Base-by-base conservation (phyloP, 2,113 vertebrate species). In the Vulpes lagopus region DNA sequence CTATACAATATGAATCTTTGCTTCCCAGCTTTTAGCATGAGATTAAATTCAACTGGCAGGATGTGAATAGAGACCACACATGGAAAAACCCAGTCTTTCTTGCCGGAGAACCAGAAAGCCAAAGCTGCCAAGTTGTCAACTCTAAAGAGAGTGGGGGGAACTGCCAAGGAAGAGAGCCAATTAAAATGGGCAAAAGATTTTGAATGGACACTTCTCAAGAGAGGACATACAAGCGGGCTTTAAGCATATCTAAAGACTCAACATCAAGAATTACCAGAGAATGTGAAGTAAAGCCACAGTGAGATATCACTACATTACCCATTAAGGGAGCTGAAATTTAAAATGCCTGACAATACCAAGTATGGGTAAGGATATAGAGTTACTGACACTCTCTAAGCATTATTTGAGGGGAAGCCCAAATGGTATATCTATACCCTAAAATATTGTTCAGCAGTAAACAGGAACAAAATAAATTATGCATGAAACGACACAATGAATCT, bases 41-140 rank as follows among this genome's bases (percentile, higher is more conserved):
- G 32, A 19, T 7, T 49, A 22, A 51, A 38, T 12, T 11, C 32
- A n/a, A 12, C 35, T 23, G 49, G 30, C 1, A 8, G 5, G 30
- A 23, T 22, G 9, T 20, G 11, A 62, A 49, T 10, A 30, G 9
- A 30, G 0, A 7, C 15, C 32, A 59, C 15, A 11, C 1, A 1
- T 53, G 35, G 30, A 23, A 73, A 89, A 82, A 62, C 2, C 17
- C 19, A 16, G 9, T 35, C 25, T 76, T 35, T 19, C 14, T 73
- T 64, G 11, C 19, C 43, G n/a, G 53, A 71, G 30, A 95, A 78
- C 4, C 4, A 27, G 62, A 25, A 74, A 65, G 60, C 8, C 14
- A 27, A 62, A 81, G 57, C 22, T 79, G 11, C 15, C 32, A 22
- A 69, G 11, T n/a, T 32, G 19, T 7, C 8, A 64, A 19, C 3